phyloP scores from a whole-genome alignment of 1,140 invertebrate species.

The Streblospio benedicti region DNA sequence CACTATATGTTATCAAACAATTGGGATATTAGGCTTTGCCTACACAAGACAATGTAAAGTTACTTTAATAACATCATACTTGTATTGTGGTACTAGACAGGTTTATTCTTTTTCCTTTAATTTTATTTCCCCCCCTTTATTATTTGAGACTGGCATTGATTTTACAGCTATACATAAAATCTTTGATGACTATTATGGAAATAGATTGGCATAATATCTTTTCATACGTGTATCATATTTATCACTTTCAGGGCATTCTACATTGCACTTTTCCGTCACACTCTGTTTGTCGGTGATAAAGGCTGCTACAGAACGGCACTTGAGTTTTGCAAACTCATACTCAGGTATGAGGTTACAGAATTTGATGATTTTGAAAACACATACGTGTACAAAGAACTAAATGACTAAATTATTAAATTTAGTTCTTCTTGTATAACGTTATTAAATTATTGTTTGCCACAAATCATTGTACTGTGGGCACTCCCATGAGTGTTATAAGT shows the following conservation, averaged over 20 bases:
- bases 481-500: no score
- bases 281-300: constrained; percentile 67
- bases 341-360: constrained; percentile 44
- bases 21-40: not conserved
- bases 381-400: no score
- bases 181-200: not conserved
- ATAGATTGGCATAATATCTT: not conserved
- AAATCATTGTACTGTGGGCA: no score
- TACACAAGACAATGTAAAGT: not conserved
- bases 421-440: no score
- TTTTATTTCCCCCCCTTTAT: not conserved
- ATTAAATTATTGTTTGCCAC: no score
- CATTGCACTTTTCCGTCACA: constrained; percentile 75
- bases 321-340: constrained; percentile 49
- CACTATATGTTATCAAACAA: not conserved
- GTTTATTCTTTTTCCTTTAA: not conserved
- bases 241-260: constrained; percentile 60
- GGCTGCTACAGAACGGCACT: constrained; percentile 52
- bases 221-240: not conserved
- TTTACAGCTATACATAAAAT: not conserved
- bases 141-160: not conserved
- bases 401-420: no score
- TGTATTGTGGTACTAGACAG: not conserved
- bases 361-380: no score
- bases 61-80: not conserved